Evolutionary conservation across 1,140 invertebrate species (phyloP).

Genomic region (Drosophila nebulosa): DNA sequence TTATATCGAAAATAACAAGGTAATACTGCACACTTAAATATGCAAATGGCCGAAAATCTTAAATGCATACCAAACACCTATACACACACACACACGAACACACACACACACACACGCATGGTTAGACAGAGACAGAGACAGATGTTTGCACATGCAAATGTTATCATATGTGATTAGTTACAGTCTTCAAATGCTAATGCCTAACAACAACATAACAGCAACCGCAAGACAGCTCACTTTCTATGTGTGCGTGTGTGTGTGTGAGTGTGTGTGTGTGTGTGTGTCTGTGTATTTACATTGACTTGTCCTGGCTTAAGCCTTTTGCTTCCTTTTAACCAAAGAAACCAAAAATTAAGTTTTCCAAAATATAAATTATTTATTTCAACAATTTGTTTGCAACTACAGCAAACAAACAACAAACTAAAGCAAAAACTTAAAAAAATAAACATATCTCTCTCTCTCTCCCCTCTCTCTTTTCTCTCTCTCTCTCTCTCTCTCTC

Average conservation of each 20-base stretch:
- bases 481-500: no score
- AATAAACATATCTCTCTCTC: background rate
- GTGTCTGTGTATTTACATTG: background rate
- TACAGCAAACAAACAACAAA: background rate
- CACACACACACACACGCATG: background rate
- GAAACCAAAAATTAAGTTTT: slow-evolving; percentile 18
- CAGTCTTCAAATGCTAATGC: slow-evolving; percentile 69
- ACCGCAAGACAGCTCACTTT: slow-evolving; percentile 57
- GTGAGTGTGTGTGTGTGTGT: slow-evolving; percentile 7
- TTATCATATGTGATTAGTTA: slow-evolving; percentile 79
- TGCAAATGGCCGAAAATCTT: slow-evolving; percentile 69
- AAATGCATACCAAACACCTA: slow-evolving; percentile 51
- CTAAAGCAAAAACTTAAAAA: background rate
- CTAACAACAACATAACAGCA: slow-evolving; percentile 12
- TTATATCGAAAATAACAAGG: slow-evolving; percentile 78
- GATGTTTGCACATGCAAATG: slow-evolving; percentile 67
- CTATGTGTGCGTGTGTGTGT: slow-evolving; percentile 7
- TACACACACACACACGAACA: slow-evolving; percentile 16
- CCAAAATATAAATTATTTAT: slow-evolving; percentile 52
- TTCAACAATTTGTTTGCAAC: slow-evolving; percentile 44
- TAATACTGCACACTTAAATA: slow-evolving; percentile 79
- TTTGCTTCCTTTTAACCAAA: slow-evolving; percentile 18
- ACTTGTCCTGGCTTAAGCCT: background rate
- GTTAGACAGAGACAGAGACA: background rate
- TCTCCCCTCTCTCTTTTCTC: no score